Base-by-base conservation (phyloP, 2,113 vertebrate genomes). In the Orcinus orca region DNA sequence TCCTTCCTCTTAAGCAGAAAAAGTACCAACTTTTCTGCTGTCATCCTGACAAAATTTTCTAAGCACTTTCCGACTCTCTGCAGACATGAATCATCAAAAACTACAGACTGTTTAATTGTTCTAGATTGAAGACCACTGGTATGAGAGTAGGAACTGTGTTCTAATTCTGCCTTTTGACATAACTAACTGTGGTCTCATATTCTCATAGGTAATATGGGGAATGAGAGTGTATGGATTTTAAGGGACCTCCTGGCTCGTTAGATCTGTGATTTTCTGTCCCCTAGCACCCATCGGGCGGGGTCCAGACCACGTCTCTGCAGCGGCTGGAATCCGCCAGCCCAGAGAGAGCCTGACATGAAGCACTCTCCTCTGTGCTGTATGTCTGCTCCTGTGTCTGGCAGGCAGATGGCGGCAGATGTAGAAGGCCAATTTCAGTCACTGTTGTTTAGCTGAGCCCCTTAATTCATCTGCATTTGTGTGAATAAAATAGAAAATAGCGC, bases 391-490 rank as follows among this genome's bases (percentile, higher is more conserved):
- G 3, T 20, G 84, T 44, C 62, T 36, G n/a, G 87, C 74, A 44
- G 92, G 31, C 92, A 86, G 93, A 88, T 44, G 96, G 95, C 11
- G 23, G 93, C 80, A 90, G 95, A n/a, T 53, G 55, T 17, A 10
- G 7, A 8, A 41, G 73, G 68, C 83, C 55, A 13, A 1, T 55
- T 71, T 62, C 95, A n/a, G 88, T 44, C 44, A 36, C 80, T 70
- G 14, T 21, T 63, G 47, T 92, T 81, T 89, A 47, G 58, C 23
- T 8, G 73, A 70, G 70, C 26, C 91, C 90, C 82, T 95, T 83
- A 86, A 74, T 70, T 70, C 73, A 88, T 87, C 92, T 84, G 82
- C 86, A 77, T 94, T 79, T 83, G 62, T 63, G 58, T 90, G 83
- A 67, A 53, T 90, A 68, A 91, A 82, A 82, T 62, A 92, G 81